These are phyloP conservation scores for Platalea minor DNA, from an alignment of 2,797 vertebrate species.

Conservation along the genomic window DNA sequence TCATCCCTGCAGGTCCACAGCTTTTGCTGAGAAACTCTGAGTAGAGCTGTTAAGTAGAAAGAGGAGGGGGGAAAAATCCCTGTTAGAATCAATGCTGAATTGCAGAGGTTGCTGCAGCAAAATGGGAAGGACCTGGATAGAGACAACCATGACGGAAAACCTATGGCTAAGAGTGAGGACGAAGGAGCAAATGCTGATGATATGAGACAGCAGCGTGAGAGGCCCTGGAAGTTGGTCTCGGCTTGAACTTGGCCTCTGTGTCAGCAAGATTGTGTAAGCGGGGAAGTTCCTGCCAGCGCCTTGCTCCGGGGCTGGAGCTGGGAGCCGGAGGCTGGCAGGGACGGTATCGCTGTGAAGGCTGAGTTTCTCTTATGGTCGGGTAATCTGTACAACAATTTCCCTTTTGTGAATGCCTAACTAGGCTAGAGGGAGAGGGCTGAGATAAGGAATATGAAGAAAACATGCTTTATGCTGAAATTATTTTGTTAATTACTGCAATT, in stretches of 20 bases:
- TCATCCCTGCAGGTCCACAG: background rate
- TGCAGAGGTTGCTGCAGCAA: background rate
- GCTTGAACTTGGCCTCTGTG: background rate
- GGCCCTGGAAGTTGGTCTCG: background rate
- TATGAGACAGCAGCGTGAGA: fast-evolving
- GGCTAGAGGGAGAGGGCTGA: background rate
- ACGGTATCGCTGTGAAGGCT: fast-evolving
- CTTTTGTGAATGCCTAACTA: background rate
- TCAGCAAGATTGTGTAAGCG: background rate
- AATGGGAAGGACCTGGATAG: background rate
- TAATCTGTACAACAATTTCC: background rate
- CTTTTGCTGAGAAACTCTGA: background rate
- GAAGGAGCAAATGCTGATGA: background rate
- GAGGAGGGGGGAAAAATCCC: fast-evolving
- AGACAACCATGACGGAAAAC: background rate
- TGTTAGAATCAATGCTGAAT: background rate
- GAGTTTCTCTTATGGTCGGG: background rate
- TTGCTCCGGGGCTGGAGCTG: fast-evolving
- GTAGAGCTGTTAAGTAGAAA: background rate
- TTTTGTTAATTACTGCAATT: background rate
- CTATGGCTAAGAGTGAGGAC: background rate
- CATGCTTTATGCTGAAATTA: background rate
- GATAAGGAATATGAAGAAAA: background rate
- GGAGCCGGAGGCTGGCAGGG: background rate
- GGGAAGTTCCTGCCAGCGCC: background rate